These are phyloP conservation scores for Drosophila lacertosa DNA, from an alignment of 1,140 invertebrate species.

Conservation along the genomic window DNA sequence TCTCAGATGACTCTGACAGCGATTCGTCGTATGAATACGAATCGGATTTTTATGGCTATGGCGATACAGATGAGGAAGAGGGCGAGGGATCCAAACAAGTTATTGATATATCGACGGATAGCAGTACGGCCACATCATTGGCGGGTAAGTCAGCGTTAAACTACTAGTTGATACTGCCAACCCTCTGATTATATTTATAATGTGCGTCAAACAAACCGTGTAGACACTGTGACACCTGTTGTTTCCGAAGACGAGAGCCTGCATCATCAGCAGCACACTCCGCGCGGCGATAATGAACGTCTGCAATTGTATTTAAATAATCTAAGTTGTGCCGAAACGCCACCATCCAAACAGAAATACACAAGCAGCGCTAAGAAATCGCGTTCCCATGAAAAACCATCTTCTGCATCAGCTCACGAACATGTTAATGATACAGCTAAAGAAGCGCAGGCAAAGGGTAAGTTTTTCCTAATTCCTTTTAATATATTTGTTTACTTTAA, in stretches of 20 bases:
- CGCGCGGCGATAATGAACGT: slow-evolving; percentile 35
- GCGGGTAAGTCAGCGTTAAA: slow-evolving; percentile 65
- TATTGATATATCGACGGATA: slow-evolving; percentile 70
- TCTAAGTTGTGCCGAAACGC: slow-evolving; percentile 61
- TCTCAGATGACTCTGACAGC: slow-evolving; percentile 42
- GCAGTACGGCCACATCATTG: slow-evolving; percentile 52
- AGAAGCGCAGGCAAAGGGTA: slow-evolving; percentile 53
- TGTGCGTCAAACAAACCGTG: slow-evolving; percentile 73
- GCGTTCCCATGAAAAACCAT: slow-evolving; percentile 58
- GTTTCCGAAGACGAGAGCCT: slow-evolving; percentile 68
- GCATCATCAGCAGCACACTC: slow-evolving; percentile 14
- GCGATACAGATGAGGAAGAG: slow-evolving; percentile 58
- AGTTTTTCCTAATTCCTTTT: slow-evolving; percentile 48
- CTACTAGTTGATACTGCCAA: slow-evolving; percentile 78
- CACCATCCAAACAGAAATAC: slow-evolving; percentile 57
- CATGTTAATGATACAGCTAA: slow-evolving; percentile 45
- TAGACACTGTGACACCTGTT: slow-evolving; percentile 79
- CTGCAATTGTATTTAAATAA: slow-evolving; percentile 64
- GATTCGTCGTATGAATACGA: slow-evolving; percentile 60
- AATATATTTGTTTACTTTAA: slow-evolving; percentile 8
- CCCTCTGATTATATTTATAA: slow-evolving; percentile 80
- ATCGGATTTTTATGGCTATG: slow-evolving; percentile 59
- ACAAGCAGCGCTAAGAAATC: slow-evolving; percentile 39
- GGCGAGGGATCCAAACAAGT: slow-evolving; percentile 24
- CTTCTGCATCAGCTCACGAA: slow-evolving; percentile 14